Base-by-base conservation (phyloP, 1,140 invertebrate genomes). In the Lineus longissimus region DNA sequence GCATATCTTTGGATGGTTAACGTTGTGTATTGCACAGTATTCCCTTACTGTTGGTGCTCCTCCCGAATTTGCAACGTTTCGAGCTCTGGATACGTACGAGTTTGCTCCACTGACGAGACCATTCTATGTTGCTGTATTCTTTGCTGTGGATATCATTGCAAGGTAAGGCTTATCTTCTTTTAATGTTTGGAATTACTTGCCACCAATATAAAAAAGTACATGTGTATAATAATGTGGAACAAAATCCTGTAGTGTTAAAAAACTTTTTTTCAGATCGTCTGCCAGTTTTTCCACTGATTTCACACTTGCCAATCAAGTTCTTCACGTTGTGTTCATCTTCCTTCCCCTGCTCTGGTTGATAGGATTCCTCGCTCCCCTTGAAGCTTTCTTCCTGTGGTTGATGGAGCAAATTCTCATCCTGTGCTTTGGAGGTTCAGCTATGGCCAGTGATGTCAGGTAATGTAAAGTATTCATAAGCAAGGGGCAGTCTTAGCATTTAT, bases 371-470 rank as follows among this genome's bases (percentile, higher is more conserved):
- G 80, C 83, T 33, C 82, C 83, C 29, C 60, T 83, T 36, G 83
- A 84, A 71, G 75, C 81, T 6, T 73, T 82, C n/a, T 43, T 84
- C 19, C 66, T 83, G 1, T 84, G 82, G 81, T 51, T 80, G 15
- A 55, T 74, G 7, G 84, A 84, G 66, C 83, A 84, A 69, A 69
- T 74, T 22, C 78, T 78, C 60, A 75, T 83, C 11, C 70, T 76
- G 60, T 63, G 78, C 41, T 73, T 81, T 55, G 84, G 83, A 51
- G 81, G 82, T 54, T 80, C 82, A 6, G 70, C 76, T 15, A 76
- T 75, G 65, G 73, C 76, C 25, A 76, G 74, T 41, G 70, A 76
- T 65, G 22, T 71, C 7, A 73, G 78, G 77, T 81, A 68, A 62
- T 41, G 2, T 13, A 23, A 11, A 7, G 40, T 41, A 41, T 33